Conservation (phyloP, 2,888 invertebrate genomes). For the Xestia ashworthii region DNA sequence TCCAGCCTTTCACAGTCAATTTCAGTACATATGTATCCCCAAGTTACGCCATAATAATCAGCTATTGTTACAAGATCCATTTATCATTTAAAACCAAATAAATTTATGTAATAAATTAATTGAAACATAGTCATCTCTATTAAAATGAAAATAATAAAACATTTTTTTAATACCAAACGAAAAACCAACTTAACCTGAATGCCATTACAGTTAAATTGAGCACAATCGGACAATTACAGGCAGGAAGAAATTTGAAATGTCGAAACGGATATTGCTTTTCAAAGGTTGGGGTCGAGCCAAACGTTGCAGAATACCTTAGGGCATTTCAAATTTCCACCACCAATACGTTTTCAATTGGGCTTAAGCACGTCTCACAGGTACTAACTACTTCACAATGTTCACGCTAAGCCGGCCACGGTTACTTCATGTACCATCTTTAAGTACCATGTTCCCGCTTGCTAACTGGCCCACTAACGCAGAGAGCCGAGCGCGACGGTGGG, state of each 20-base stretch:
- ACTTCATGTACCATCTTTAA: constrained; percentile 32
- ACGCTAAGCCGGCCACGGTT: constrained; percentile 37
- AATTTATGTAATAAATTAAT: not conserved
- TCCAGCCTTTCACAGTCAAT: not conserved
- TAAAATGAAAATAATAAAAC: constrained; percentile 2
- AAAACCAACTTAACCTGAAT: not conserved
- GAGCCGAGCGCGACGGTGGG: constrained; percentile 77
- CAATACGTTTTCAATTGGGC: not conserved
- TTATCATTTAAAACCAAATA: not conserved
- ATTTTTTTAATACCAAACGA: not conserved
- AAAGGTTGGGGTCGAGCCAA: not conserved
- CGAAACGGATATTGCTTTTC: not conserved
- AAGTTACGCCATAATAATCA: not conserved
- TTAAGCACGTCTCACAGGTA: constrained; percentile 32
- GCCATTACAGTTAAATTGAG: constrained; percentile 9
- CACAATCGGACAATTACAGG: constrained; percentile 11
- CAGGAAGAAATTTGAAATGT: not conserved
- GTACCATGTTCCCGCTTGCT: constrained; percentile 54
- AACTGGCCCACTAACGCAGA: constrained; percentile 75
- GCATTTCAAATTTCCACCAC: not conserved
- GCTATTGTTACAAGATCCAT: not conserved
- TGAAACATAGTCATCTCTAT: not conserved
- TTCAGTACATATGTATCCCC: not conserved
- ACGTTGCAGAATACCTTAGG: not conserved
- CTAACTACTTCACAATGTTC: constrained; percentile 43